These are phyloP conservation scores for Bombus superbus DNA, from an alignment of 1,140 invertebrate species.

Conservation along the genomic window DNA sequence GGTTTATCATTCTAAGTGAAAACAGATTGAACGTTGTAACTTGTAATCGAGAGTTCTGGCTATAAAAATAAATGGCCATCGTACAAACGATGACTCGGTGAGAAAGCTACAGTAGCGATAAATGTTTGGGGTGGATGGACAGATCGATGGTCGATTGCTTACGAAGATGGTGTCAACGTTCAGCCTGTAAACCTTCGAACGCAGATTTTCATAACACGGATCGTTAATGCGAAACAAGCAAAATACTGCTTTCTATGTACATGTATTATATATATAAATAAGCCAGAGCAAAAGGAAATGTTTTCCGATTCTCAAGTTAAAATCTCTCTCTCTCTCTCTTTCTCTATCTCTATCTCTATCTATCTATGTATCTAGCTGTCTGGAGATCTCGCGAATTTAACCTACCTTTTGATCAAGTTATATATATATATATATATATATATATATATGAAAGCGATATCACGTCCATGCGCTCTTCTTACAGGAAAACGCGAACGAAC, in stretches of 20 bases:
- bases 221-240: neutral
- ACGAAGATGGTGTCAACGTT: neutral
- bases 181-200: neutral
- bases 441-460: too few species aligned
- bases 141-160: too few species aligned
- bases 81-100: neutral
- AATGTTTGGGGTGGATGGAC: neutral
- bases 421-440: too few species aligned
- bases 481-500: too few species aligned
- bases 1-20: neutral
- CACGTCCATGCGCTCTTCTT: too few species aligned
- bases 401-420: neutral
- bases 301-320: neutral
- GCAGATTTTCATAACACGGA: neutral
- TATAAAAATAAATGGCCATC: neutral
- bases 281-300: neutral
- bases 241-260: too few species aligned
- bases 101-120: neutral
- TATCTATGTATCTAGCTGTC: neutral
- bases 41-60: neutral
- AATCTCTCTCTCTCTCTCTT: neutral
- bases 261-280: neutral
- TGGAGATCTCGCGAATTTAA: neutral
- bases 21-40: neutral
- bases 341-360: too few species aligned